Base-by-base conservation (phyloP, 2,888 invertebrate genomes). In the Plusia festucae region DNA sequence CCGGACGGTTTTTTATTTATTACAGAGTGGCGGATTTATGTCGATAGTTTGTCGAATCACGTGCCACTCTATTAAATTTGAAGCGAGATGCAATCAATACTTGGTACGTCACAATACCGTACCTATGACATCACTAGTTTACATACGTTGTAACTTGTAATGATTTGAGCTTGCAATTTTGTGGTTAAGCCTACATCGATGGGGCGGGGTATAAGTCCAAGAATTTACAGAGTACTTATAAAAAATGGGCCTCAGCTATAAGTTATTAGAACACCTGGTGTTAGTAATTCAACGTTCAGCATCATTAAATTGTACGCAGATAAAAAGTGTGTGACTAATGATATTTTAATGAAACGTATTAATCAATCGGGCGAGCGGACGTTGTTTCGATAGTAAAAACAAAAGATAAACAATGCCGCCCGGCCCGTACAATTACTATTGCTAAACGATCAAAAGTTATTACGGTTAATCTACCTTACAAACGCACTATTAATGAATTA, bases 1-100 rank as follows among this genome's bases (percentile, higher is more conserved):
- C 91, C 83, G 91, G 81, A 87, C 57, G 66, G 1, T 68, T 69
- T 78, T 86, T 84, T 83, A 85, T 86, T 86, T 85, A 86, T 85
- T 78, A 78, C 68, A 68, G 71, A 84, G 84, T 84, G 83, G 75
- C 82, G 84, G 73, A 75, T 78, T 75, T 68, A 73, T 76, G 81
- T 83, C 82, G 83, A 81, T 81, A 76, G 70, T 73, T 78, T 70
- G 66, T 73, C 70, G 70, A 71, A 66, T 68, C 73, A 71, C 68
- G 67, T 67, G 62, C 59, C 73, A 66, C 55, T 55, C 56, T 67
- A 73, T 73, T 70, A 72, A 57, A 24, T 66, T 65, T 27, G 61
- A 68, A 74, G 73, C 59, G 59, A 80, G 60, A 69, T 70, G 75
- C 65, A 78, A 71, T 71, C 60, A 57, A 27, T n/a, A 44, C 22